Percentiles rank a stretch among this genome's conserved stretches.
Conservation (phyloP, 2,113 vertebrate genomes). For the Caranx melampygus region DNA sequence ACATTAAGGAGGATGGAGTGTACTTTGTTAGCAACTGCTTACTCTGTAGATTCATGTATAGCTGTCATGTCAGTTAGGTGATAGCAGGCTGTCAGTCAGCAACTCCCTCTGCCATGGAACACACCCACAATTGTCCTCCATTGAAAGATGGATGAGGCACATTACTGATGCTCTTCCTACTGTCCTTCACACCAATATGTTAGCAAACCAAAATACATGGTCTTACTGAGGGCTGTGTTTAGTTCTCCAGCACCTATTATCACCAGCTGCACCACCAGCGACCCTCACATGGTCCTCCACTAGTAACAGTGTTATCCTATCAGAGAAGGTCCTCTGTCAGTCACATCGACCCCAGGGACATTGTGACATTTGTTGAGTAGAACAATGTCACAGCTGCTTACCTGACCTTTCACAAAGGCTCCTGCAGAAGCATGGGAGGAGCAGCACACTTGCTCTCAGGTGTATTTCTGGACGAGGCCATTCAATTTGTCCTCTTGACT, state of each 20-base stretch:
- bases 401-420: constrained; percentile 77
- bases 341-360: constrained; percentile 71
- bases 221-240: not conserved
- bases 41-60: too few relatives aligned
- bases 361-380: constrained; percentile 77
- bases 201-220: not conserved
- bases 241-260: constrained; percentile 15
- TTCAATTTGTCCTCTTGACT: constrained; percentile 19
- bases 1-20: too few relatives aligned
- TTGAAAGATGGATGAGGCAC: too few relatives aligned
- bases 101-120: too few relatives aligned
- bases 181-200: not conserved
- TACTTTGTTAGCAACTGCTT: too few relatives aligned
- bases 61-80: too few relatives aligned
- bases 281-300: constrained; percentile 46
- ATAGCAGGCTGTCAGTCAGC: too few relatives aligned
- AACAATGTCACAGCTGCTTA: constrained; percentile 72
- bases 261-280: not conserved
- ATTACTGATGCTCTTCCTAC: too few relatives aligned
- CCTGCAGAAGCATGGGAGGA: constrained; percentile 27
- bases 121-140: too few relatives aligned
- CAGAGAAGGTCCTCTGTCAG: constrained; percentile 73
- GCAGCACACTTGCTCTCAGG: not conserved
- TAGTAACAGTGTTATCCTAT: constrained; percentile 57
- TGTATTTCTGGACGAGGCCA: constrained; percentile 6